These are phyloP conservation scores for Drosophila austrosaltans DNA, from an alignment of 2,888 invertebrate species.

Conservation along the genomic window DNA sequence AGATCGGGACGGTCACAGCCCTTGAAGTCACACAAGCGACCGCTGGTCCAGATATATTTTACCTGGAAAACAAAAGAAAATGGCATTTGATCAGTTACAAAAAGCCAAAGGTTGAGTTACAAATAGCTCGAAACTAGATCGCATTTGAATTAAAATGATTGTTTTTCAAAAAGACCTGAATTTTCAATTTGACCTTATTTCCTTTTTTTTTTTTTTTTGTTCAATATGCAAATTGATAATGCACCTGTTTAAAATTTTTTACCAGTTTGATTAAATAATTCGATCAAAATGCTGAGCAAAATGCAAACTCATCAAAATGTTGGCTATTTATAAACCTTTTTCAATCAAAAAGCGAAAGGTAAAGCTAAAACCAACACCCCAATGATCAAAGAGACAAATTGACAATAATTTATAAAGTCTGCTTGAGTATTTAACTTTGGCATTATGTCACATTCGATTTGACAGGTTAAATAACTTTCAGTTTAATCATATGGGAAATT, in stretches of 20 bases:
- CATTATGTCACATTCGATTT: conserved; percentile 61
- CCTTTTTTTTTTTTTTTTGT: background rate
- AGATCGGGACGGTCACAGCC: conserved; percentile 94
- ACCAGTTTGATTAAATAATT: background rate
- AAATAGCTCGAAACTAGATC: background rate
- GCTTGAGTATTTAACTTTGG: conserved; percentile 2
- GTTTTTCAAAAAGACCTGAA: background rate
- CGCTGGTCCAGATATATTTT: conserved; percentile 96
- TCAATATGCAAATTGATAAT: background rate
- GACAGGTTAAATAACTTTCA: conserved; percentile 50
- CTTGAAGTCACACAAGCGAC: conserved; percentile 94
- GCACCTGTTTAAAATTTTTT: conserved; percentile 2
- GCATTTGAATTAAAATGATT: background rate
- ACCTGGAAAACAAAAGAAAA: conserved; percentile 84
- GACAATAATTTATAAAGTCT: conserved; percentile 5
- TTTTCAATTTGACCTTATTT: background rate
- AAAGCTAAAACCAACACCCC: background rate
- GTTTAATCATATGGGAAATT: conserved; percentile 44
- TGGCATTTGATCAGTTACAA: background rate
- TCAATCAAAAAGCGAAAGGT: background rate
- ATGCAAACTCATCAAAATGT: conserved; percentile 5
- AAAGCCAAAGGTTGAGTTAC: background rate
- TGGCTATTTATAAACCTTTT: background rate
- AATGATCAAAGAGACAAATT: background rate
- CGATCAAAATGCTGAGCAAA: background rate